Evolutionary conservation across 2,797 vertebrate genomes (phyloP).

Genomic region (Labeo calbasu): DNA sequence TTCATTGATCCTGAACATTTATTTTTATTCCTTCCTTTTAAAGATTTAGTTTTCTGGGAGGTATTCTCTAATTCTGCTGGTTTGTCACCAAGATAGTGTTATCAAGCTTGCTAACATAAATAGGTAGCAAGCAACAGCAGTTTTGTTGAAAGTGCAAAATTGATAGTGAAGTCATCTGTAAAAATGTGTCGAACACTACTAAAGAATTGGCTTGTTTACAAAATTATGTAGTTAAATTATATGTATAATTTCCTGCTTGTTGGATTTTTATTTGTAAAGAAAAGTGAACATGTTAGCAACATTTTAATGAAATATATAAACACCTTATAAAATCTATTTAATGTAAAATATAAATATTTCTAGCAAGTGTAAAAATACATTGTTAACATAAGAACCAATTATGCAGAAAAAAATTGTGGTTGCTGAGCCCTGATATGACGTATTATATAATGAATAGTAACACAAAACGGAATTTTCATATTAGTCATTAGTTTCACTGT

Average conservation of each 20-base stretch:
- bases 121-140: background rate
- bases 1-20: background rate
- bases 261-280: background rate
- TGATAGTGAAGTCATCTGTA: background rate
- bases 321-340: background rate
- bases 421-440: background rate
- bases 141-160: background rate
- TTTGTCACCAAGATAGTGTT: background rate
- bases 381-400: background rate
- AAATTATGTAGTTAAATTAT: background rate
- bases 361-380: background rate
- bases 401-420: background rate
- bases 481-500: constrained; percentile 6
- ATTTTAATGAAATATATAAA: background rate
- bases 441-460: background rate
- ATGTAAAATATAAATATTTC: background rate
- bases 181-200: background rate
- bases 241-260: background rate
- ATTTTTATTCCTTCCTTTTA: background rate
- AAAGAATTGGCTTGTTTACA: background rate
- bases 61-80: background rate
- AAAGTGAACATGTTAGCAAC: background rate
- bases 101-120: background rate
- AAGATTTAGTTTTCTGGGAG: background rate
- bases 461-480: background rate